Conservation (phyloP, 1,140 invertebrate species). For the Micrasema minimum region DNA sequence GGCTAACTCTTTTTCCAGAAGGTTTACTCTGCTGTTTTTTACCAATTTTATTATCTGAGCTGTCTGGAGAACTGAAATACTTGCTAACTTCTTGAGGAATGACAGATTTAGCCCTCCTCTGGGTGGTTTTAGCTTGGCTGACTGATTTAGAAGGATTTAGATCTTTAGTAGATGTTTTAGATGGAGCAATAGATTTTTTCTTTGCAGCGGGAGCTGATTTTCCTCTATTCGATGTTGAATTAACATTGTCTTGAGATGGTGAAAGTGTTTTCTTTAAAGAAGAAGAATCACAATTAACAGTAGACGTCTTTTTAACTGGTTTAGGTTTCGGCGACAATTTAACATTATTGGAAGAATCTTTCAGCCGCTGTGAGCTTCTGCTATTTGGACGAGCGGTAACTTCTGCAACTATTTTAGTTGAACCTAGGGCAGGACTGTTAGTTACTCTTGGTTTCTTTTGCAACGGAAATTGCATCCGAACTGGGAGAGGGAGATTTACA, state of each 20-base stretch:
- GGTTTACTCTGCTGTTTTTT: constrained; percentile 43
- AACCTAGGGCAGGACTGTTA: neutral
- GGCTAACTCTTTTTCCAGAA: constrained; percentile 58
- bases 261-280: no score
- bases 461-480: neutral
- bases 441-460: constrained; percentile 14
- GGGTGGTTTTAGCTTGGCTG: constrained; percentile 26
- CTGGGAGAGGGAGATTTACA: constrained; percentile 2
- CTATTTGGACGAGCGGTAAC: no score
- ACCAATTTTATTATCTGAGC: constrained; percentile 17
- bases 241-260: no score
- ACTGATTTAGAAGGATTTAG: neutral
- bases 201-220: neutral
- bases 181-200: neutral
- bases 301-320: neutral
- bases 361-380: no score
- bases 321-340: neutral
- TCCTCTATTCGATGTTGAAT: neutral
- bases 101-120: constrained; percentile 35
- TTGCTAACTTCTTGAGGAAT: constrained; percentile 39
- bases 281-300: no score
- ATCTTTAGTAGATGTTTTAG: neutral
- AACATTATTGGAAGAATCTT: no score
- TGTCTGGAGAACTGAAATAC: constrained; percentile 35
- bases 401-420: no score